A percentile compares a stretch with the other conserved stretches of the same genome.
Evolutionary conservation across 2,888 invertebrate genomes (phyloP).

Genomic region (Drosophila ezoana): DNA sequence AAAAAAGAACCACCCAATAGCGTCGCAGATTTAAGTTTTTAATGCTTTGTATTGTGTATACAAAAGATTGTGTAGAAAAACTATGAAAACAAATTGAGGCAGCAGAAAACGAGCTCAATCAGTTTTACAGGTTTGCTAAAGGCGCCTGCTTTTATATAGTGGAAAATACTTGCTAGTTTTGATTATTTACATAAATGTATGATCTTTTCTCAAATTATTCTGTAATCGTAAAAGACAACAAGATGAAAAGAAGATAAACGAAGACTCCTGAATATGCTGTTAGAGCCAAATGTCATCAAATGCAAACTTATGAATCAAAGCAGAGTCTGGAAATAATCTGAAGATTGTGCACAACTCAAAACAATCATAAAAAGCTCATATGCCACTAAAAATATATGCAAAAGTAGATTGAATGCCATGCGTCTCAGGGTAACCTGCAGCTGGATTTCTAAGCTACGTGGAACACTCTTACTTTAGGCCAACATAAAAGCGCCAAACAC

Average conservation of each 20-base stretch:
- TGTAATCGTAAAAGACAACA: constrained; percentile 14
- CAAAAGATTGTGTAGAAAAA: constrained; percentile 35
- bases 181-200: constrained; percentile 31
- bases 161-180: constrained; percentile 27
- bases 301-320: constrained; percentile 31
- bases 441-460: constrained; percentile 53
- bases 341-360: constrained; percentile 18
- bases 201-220: constrained; percentile 21
- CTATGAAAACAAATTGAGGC: constrained; percentile 23
- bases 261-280: constrained; percentile 26
- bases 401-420: constrained; percentile 11
- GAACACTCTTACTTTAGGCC: constrained; percentile 70
- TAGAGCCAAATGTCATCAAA: constrained; percentile 31
- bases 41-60: constrained; percentile 51
- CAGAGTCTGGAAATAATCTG: constrained; percentile 15
- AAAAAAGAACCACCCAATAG: constrained; percentile 59
- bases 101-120: constrained; percentile 28
- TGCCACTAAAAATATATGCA: constrained; percentile 10
- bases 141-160: constrained; percentile 52
- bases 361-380: constrained; percentile 1
- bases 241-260: constrained; percentile 3
- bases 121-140: constrained; percentile 49
- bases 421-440: constrained; percentile 38
- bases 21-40: constrained; percentile 67
- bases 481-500: constrained; percentile 58